Base-by-base conservation (phyloP, 2,113 vertebrate genomes). In the Alouatta palliata region DNA sequence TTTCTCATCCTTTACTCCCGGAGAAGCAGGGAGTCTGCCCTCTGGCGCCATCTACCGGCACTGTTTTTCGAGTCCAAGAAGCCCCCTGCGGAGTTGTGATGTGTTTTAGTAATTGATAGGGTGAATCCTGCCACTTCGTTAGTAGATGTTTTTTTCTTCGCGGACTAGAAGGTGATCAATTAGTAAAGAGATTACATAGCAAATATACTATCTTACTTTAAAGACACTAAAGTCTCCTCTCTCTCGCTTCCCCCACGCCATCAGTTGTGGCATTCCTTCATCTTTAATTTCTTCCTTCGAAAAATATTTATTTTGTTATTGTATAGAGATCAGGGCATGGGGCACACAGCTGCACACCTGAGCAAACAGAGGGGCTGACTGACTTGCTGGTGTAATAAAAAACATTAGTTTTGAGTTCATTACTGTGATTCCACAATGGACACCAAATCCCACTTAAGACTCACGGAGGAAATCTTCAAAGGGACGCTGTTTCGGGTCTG, bases 41-140 rank as follows among this genome's bases (percentile, higher is more conserved):
- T 98, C 96, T 97, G 98, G 98, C 94, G 98, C 98, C 98, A 98
- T 87, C 98, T 98, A 96, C 97, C 90, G 98, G 97, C 95, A 83
- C 40, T 76, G 16, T 3, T 64, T 6, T 73, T 93, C 40, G 14
- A 8, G 66, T 47, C 58, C 8, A 54, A 27, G 21, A 21, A 27
- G 30, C 30, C 66, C n/a, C 35, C 32, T 8, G 56, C 20, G 76
- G 43, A 25, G 35, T 12, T 17, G 66, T 0, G 27, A 47, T 40
- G 23, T 35, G 12, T 35, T 35, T 84, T 17, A 7, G 8, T 16
- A 68, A 80, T 86, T 80, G 32, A 52, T 30, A 58, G 11, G 25
- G 52, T 43, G 68, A 37, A 58, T 76, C 35, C 9, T 54, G 71
- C 37, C 6, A 0, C 40, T 92, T 92, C 9, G 45, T 95, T 82